Percentiles rank a stretch among this genome's conserved stretches.
Conservation (phyloP, 2,888 invertebrate genomes). For the Lycia hirtaria region DNA sequence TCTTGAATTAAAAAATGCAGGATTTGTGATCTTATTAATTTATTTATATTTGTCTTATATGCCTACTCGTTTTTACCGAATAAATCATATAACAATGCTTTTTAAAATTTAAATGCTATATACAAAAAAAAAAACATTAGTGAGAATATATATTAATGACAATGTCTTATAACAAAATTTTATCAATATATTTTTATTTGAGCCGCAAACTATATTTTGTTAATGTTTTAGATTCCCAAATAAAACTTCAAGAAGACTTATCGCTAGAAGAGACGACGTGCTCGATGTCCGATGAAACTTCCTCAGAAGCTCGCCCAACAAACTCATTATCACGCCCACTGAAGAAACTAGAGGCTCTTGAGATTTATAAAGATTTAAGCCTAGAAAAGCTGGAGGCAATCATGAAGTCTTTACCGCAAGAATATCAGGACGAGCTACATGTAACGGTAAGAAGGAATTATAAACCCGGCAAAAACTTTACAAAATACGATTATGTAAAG, state of each 20-base stretch:
- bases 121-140: neutral
- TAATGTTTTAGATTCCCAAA: neutral
- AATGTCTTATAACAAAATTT: no score
- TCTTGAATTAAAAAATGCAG: no score
- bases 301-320: neutral
- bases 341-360: neutral
- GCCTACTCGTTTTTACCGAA: no score
- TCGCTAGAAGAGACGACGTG: neutral
- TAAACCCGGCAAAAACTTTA: neutral
- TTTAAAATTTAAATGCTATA: no score
- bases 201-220: neutral
- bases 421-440: constrained; percentile 3
- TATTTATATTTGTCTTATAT: no score
- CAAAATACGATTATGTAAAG: constrained; percentile 17
- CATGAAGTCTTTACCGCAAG: constrained; percentile 2
- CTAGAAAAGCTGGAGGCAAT: constrained; percentile 13
- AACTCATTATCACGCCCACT: neutral
- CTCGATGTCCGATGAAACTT: neutral
- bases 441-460: neutral
- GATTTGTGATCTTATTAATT: no score
- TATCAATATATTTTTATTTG: no score
- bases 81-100: no score
- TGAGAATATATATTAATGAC: neutral
- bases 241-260: neutral
- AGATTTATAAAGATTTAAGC: neutral